Conservation (phyloP, 2,888 invertebrate genomes). For the Chorisops tibialis region DNA sequence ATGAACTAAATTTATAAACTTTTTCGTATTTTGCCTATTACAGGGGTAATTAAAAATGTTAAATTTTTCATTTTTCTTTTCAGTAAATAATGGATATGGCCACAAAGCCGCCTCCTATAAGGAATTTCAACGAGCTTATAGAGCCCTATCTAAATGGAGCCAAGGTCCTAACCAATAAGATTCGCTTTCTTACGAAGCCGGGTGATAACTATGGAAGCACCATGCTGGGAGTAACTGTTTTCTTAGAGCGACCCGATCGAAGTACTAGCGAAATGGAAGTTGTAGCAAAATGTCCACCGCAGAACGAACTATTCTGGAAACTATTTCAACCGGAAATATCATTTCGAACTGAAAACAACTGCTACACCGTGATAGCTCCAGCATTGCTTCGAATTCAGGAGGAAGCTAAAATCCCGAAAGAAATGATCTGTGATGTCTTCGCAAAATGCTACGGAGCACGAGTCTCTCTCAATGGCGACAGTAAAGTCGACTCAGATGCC, state of each 20-base stretch:
- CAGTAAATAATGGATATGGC: neutral
- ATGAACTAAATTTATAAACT: too few species aligned
- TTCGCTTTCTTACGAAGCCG: conserved; percentile 53
- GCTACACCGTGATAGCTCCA: conserved; percentile 56
- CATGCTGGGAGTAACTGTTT: conserved; percentile 53
- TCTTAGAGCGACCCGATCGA: conserved; percentile 40
- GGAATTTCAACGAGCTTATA: conserved; percentile 41
- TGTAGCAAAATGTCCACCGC: conserved; percentile 59
- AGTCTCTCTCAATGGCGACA: conserved; percentile 43
- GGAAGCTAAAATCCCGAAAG: conserved; percentile 51
- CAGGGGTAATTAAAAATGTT: too few species aligned
- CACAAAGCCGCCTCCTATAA: conserved; percentile 39
- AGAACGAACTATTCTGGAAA: conserved; percentile 54
- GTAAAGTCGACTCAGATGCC: conserved; percentile 57
- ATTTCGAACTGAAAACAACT: conserved; percentile 58
- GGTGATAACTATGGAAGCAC: conserved; percentile 64
- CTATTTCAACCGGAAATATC: conserved; percentile 58
- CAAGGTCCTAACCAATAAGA: conserved; percentile 47
- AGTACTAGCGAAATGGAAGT: conserved; percentile 49
- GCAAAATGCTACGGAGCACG: conserved; percentile 58
- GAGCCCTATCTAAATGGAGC: conserved; percentile 41
- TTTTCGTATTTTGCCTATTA: too few species aligned
- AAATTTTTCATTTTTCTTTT: too few species aligned
- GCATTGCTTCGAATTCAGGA: conserved; percentile 53
- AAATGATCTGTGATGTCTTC: conserved; percentile 52